phyloP scores from a whole-genome alignment of 2,888 invertebrate genomes.

The Junonia oenone region DNA sequence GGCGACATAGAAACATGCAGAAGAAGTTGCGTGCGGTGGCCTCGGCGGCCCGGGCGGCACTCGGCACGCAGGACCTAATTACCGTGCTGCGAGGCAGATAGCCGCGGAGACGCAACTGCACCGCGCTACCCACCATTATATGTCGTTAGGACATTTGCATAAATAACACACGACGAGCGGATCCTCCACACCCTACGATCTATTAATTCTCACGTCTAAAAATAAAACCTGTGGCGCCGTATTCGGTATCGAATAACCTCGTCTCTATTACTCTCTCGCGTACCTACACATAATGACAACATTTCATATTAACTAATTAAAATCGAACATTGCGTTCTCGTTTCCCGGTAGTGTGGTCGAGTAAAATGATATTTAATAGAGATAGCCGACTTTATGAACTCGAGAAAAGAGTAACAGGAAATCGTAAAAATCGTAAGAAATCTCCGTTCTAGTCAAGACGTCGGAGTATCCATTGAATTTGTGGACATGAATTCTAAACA shows the following conservation, averaged over 20 bases:
- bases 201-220: conserved; percentile 68
- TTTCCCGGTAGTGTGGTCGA: conserved; percentile 53
- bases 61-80: conserved; percentile 73
- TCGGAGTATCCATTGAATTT: conserved; percentile 39
- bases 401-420: conserved; percentile 63
- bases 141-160: conserved; percentile 78
- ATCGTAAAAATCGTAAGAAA: conserved; percentile 75
- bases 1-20: conserved; percentile 71
- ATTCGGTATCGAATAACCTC: conserved; percentile 18
- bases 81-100: conserved; percentile 63
- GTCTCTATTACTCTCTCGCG: conserved; percentile 3
- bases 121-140: conserved; percentile 62
- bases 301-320: conserved; percentile 58
- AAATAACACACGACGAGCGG: conserved; percentile 56
- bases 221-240: conserved; percentile 59
- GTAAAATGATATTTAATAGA: conserved; percentile 60
- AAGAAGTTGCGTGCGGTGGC: conserved; percentile 55
- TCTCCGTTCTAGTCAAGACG: conserved; percentile 43
- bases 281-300: conserved; percentile 46
- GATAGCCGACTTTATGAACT: conserved; percentile 61
- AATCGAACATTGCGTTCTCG: conserved; percentile 52
- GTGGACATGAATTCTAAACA: conserved; percentile 31
- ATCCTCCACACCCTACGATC: conserved; percentile 59
- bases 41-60: conserved; percentile 42
- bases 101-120: conserved; percentile 52